These are phyloP conservation scores for Mergus octosetaceus DNA, from an alignment of 2,797 vertebrate genomes.

Conservation along the genomic window DNA sequence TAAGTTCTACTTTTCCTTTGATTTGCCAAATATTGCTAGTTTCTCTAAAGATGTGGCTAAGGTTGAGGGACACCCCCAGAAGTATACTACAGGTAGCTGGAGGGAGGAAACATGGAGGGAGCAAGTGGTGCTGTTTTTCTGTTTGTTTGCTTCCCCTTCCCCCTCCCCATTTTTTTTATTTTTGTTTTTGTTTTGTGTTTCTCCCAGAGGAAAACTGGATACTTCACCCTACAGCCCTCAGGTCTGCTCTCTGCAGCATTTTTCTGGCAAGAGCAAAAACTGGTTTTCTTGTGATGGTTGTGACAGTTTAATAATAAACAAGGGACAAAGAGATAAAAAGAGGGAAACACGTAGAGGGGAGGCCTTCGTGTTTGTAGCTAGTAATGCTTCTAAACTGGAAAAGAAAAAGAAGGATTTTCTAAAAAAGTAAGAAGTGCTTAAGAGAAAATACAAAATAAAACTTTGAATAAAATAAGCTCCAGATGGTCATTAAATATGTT, in stretches of 20 bases:
- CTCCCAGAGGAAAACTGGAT: neutral
- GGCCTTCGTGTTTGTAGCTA: neutral
- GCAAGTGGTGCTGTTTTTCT: no score
- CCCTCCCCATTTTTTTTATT: neutral
- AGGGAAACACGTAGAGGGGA: neutral
- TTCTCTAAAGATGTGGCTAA: neutral
- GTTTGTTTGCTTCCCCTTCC: no score
- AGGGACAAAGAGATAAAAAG: neutral
- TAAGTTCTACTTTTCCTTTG: neutral
- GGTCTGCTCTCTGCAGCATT: neutral
- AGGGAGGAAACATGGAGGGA: no score
- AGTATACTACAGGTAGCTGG: neutral
- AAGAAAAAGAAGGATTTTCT: neutral
- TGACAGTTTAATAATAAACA: neutral
- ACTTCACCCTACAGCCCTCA: neutral
- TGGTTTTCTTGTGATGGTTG: neutral
- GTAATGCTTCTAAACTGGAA: neutral
- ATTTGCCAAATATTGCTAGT: neutral
- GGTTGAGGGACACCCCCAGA: rapidly evolving
- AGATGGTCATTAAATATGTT: slow-evolving; percentile 65
- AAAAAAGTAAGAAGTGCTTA: slow-evolving; percentile 43
- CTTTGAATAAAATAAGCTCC: slow-evolving; percentile 45
- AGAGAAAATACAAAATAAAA: slow-evolving; percentile 60
- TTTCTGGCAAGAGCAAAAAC: neutral
- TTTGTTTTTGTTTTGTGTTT: neutral